Evolutionary conservation across 1,140 invertebrate genomes (phyloP), one percentile per base, ranked within the genome.

Genomic region (Drosophila kikkawai): DNA sequence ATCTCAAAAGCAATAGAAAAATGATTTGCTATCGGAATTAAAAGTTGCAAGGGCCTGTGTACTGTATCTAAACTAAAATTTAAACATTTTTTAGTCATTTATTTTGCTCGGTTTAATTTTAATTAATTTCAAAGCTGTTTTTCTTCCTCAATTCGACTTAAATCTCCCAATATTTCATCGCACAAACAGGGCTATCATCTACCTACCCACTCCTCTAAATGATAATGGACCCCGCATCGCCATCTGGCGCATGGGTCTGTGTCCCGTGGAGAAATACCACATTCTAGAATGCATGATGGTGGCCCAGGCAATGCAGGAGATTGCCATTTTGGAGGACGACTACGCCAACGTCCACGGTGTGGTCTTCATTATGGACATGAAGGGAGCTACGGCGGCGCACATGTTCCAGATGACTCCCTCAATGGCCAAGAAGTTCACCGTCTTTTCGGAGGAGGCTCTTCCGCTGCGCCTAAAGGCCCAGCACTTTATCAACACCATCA

Each of bases 401-500:
- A 48, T 94, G 22, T 83, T 93, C 4, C 94, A 94, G 65, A 93
- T 93, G 45, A 94, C 91, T 13, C 94, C 94, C 0, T 84, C 83
- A 1, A 39, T 93, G 39, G 80, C 94, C 15, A 94, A 94, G 75
- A 94, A 94, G 79, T 80, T 93, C 17, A 92, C 94, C 0, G 90
- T 92, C 0, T 93, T 82, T 44, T 91, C 92, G 1, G 93, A 95
- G 82, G 94, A 95, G 61, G 94, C 93, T 11, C 91, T 94, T 4
- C 94, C 94, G 0, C 70, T 95, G 45, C 85, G 94, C 11, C 74
- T 94, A 0, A 94, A 93, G 58, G 88, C 86, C 8, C 93, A 93
- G 39, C 94, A 95, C 65, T 93, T 94, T 53, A 79, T 95, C n/a
- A 93, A 95, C 75, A 93, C 93, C 8, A 93, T 94, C 4, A 37